phyloP scores from a whole-genome alignment of 2,888 invertebrate species.

The Acanthoscelides obtectus region DNA sequence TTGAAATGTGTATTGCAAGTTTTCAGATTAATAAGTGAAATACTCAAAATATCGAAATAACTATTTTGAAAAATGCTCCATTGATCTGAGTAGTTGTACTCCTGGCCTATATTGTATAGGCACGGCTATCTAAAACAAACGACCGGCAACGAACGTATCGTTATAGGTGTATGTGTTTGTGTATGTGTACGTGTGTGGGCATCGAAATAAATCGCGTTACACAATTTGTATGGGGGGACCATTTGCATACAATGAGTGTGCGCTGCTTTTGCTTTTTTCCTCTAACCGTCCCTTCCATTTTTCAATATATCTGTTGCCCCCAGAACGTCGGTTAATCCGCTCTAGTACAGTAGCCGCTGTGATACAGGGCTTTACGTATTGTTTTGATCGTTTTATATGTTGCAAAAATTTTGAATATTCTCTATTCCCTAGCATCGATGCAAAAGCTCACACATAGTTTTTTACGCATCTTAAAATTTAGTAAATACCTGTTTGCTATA shows the following conservation, averaged over 20 bases:
- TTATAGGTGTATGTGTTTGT: conserved; percentile 15
- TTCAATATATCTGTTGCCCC: background rate
- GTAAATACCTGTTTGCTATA: too few relatives aligned
- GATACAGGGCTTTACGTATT: background rate
- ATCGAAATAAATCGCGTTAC: conserved; percentile 27
- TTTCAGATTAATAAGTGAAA: too few relatives aligned
- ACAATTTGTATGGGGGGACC: conserved; percentile 26
- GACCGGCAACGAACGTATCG: conserved; percentile 6
- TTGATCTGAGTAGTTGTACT: too few relatives aligned
- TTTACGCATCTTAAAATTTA: too few relatives aligned
- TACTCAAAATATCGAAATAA: too few relatives aligned
- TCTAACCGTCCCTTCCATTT: background rate
- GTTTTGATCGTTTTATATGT: background rate
- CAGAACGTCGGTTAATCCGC: background rate
- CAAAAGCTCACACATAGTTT: too few relatives aligned
- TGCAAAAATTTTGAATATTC: too few relatives aligned
- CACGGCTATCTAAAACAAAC: background rate
- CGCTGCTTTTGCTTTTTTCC: conserved; percentile 14
- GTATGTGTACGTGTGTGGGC: conserved; percentile 15
- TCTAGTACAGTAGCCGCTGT: background rate
- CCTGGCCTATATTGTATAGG: background rate
- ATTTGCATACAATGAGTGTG: conserved; percentile 26
- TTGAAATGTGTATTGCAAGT: too few relatives aligned
- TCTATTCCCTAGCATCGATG: too few relatives aligned
- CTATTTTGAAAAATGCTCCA: too few relatives aligned